Conservation (phyloP, 53 echinoderm and acorn worm genomes). For the Holothuria leucospilota region DNA sequence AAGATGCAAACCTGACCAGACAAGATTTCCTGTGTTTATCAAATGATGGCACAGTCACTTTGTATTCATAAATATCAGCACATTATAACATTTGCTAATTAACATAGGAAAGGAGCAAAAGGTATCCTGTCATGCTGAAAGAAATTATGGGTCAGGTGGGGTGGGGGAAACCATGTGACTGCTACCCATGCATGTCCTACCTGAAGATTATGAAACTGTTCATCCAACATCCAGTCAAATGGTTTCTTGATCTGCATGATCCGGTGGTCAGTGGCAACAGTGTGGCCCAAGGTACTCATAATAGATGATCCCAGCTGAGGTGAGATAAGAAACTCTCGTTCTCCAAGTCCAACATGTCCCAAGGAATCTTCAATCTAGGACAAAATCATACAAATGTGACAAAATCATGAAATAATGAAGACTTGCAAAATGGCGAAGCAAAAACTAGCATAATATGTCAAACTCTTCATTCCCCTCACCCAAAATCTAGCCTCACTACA, state of each 20-base stretch:
- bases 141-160: too few relatives aligned
- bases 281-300: conserved; percentile 83
- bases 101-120: too few relatives aligned
- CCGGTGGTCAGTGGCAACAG: conserved; percentile 82
- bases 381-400: conserved; percentile 4
- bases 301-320: conserved; percentile 87
- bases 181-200: conserved; percentile 37
- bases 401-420: not conserved
- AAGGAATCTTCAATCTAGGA: conserved; percentile 91
- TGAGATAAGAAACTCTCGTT: conserved; percentile 93
- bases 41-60: too few relatives aligned
- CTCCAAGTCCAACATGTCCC: conserved; percentile 85
- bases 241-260: conserved; percentile 89
- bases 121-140: too few relatives aligned
- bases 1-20: too few relatives aligned
- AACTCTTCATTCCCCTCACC: not conserved
- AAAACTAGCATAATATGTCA: not conserved
- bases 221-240: conserved; percentile 99
- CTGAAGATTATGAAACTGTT: conserved; percentile 99
- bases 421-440: not conserved
- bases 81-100: too few relatives aligned
- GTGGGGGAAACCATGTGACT: too few relatives aligned
- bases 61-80: too few relatives aligned
- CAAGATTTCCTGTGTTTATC: too few relatives aligned
- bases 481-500: too few relatives aligned